Evolutionary conservation across 1,140 invertebrate genomes (phyloP), one percentile per base, ranked within the genome.

Genomic region (Rhopalosiphum padi): DNA sequence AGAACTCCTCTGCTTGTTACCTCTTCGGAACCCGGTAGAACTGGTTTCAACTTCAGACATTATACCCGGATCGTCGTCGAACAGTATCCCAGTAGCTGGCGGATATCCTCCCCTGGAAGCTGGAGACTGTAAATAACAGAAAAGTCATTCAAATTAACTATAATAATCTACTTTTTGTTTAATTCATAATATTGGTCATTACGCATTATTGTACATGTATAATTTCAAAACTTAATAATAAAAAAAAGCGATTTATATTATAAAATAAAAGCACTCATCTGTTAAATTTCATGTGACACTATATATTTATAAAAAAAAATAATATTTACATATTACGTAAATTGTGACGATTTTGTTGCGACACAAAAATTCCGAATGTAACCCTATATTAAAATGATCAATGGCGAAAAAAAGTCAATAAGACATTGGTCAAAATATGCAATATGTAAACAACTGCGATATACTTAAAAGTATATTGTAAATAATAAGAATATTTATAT

Each of bases 1-100:
- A 91, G 98, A 99, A 93, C 98, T 98, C 83, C 99, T 96, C 95
- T 98, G 97, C 95, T 99, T 99, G 21, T 97, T 97, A 88, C 98
- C 98, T 90, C 98, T 96, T 35, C 98, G 96, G 95, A 98, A 98
- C 30, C 98, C 98, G 25, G 98, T 99, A 48, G 98, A 98, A 11
- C 98, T 97, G 4, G 98, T 99, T 94, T 99, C 98, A 92, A 98
- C 98, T 95, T 99, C 98, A 4, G 98, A 99, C 98, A 99, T 99
- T 95, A 99, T 99, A 2, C 98, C 98, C 3, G 98, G 98, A 95
- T 99, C 98, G 94, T 99, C 98, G 95, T 99, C 98, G 95, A 98
- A 98, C 48, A 98, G 95, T 95, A 97, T 96, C 3, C 97, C 96
- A 94, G 97, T 97, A 93, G 96, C 96, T 18, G 97, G 96, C 11